Evolutionary conservation across 2,113 vertebrate genomes (phyloP).

Genomic region (Edolisoma coerulescens): DNA sequence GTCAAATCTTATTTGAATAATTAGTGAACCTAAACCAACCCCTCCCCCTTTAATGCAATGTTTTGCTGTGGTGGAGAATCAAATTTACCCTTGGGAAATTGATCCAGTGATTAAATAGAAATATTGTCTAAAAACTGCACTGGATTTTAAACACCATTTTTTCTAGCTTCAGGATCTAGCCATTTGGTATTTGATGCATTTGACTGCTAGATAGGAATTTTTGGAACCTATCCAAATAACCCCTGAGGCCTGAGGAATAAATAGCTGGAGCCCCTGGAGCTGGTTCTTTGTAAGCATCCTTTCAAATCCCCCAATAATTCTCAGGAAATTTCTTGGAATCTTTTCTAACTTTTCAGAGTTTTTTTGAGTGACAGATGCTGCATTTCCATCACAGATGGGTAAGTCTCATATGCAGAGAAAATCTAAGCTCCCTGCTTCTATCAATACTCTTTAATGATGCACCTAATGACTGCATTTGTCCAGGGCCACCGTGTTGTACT

Average conservation of each 20-base stretch:
- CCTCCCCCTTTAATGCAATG: background rate
- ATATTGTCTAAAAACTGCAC: background rate
- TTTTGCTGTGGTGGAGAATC: background rate
- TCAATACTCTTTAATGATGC: background rate
- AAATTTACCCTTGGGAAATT: background rate
- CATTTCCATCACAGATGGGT: background rate
- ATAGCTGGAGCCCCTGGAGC: background rate
- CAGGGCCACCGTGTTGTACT: background rate
- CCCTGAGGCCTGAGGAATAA: background rate
- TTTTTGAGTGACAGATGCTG: background rate
- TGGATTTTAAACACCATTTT: background rate
- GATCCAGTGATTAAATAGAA: background rate
- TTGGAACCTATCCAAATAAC: background rate
- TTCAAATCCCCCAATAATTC: background rate
- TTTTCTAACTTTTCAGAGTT: background rate
- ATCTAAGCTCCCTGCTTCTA: background rate
- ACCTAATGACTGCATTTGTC: background rate
- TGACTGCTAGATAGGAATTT: background rate
- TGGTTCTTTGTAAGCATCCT: background rate
- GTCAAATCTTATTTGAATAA: background rate
- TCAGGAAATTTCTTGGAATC: background rate
- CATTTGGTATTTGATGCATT: background rate
- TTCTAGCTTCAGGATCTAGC: background rate
- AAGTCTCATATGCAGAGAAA: background rate
- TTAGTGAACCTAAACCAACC: background rate